Base-by-base conservation (phyloP, 2,113 vertebrate species). In the Petrocephalus zakoni region DNA sequence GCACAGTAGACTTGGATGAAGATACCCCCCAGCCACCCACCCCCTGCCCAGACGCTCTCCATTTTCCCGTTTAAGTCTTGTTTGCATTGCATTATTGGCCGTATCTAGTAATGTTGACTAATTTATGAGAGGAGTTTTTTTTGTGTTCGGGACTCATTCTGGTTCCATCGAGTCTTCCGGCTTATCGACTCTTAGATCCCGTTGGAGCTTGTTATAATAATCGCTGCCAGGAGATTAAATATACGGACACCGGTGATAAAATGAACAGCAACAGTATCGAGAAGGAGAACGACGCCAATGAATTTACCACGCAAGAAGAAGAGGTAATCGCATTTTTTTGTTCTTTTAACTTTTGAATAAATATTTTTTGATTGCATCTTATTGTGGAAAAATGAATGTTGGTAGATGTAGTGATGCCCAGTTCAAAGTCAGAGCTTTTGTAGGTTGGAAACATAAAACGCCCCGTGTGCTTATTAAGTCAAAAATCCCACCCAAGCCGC, bases 221-320 rank as follows among this genome's bases (percentile, higher is more conserved):
- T 83, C 37, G 75, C 21, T 58, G 55, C 88, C 78, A 58, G 83
- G 53, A 61, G 86, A 75, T 78, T 21, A 68, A 88, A 88, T 53
- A 21, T 68, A 49, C 25, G 25, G 25, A 53, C 87, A 56, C 49
- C 64, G 19, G 7, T 87, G 21, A 21, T 64, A 86, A 81, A 53
- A 89, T 89, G 89, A 87, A 87, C 42, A 87, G 17, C 85, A 61
- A n/a, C 68, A 29, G 37, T 22, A 86, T 52, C 21, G 89, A 89
- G 47, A 89, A 87, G 85, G 89, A 87, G 85, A 87, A 47, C 85
- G 89, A 89, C 10, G 11, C 42, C 29, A 82, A 89, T 87, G 89
- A 89, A 61, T 87, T 82, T 49, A 34, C 85, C 47, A 61, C 17
- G 72, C 68, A 49, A 85, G 89, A 89, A 9, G 89, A 89, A 34